phyloP scores from a whole-genome alignment of 2,888 invertebrate genomes.

The Nymphalis polychloros region DNA sequence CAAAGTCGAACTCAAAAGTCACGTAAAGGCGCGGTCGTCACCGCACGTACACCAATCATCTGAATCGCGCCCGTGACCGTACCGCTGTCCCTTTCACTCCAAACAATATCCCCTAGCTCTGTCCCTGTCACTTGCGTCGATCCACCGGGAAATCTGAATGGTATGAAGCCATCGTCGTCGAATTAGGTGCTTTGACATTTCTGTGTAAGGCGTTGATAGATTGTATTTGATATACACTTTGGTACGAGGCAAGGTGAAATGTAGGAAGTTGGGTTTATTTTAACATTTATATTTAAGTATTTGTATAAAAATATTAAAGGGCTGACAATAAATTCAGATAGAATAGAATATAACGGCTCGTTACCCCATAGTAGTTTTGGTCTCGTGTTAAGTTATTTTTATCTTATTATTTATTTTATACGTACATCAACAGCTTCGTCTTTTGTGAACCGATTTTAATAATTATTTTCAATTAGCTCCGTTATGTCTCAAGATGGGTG shows the following conservation, averaged over 20 bases:
- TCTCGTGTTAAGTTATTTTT: no score
- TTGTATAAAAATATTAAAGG: no score
- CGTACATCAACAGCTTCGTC: no score
- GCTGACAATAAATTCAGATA: no score
- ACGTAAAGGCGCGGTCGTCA: conserved; percentile 74
- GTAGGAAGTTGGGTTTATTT: conserved; percentile 1
- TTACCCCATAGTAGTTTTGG: no score
- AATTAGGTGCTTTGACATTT: conserved; percentile 79
- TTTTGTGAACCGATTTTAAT: no score
- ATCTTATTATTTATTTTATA: no score
- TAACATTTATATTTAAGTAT: neutral
- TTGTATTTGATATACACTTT: conserved; percentile 57
- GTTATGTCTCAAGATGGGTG: no score
- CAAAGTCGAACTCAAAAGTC: conserved; percentile 62
- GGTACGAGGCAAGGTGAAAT: conserved; percentile 26
- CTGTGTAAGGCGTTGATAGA: conserved; percentile 71
- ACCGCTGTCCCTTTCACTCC: conserved; percentile 53
- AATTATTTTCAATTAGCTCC: no score
- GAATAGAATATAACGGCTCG: no score
- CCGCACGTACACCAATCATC: conserved; percentile 79
- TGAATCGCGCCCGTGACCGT: conserved; percentile 74
- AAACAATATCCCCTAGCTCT: conserved; percentile 34
- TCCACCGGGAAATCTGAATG: conserved; percentile 79
- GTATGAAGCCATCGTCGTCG: conserved; percentile 54
- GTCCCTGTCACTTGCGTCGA: conserved; percentile 52